Percentiles rank a stretch among this genome's conserved stretches.
Evolutionary conservation across 2,888 invertebrate genomes (phyloP).

Genomic region (Macroteleia sp.): DNA sequence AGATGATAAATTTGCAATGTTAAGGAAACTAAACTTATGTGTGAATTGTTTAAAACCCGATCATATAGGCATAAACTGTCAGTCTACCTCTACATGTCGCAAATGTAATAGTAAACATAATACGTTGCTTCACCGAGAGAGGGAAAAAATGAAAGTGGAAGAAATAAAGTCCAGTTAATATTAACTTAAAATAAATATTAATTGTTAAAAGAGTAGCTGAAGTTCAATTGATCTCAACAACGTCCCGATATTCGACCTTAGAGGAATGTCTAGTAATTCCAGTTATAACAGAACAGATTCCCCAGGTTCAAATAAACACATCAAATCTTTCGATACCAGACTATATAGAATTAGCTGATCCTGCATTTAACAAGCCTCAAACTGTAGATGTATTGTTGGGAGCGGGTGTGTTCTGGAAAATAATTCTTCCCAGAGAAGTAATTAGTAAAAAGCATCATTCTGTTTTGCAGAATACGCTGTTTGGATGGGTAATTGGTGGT

Average conservation of each 20-base stretch:
- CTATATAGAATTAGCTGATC: slow-evolving; percentile 10
- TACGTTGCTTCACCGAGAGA: too few relatives aligned
- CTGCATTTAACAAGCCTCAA: neutral
- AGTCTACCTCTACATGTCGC: neutral
- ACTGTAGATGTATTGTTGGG: slow-evolving; percentile 5
- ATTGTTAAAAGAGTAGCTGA: too few relatives aligned
- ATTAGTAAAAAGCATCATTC: neutral
- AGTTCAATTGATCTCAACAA: too few relatives aligned
- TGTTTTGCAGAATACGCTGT: neutral
- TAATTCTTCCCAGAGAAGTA: neutral
- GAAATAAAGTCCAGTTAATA: too few relatives aligned
- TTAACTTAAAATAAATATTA: too few relatives aligned
- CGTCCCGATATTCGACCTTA: too few relatives aligned
- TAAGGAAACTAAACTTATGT: neutral
- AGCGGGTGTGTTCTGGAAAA: slow-evolving; percentile 10
- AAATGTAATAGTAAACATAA: slow-evolving; percentile 1
- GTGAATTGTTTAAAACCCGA: slow-evolving; percentile 1
- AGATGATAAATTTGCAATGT: too few relatives aligned
- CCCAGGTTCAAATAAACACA: too few relatives aligned
- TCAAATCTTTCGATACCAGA: too few relatives aligned
- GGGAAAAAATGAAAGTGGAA: too few relatives aligned
- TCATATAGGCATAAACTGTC: slow-evolving; percentile 1
- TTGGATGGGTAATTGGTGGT: slow-evolving; percentile 28
- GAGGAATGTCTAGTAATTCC: too few relatives aligned
- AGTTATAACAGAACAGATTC: too few relatives aligned